A percentile compares a stretch with the other conserved stretches of the same genome.
Conservation (phyloP, 2,888 invertebrate genomes). For the Rhaphigaster nebulosa region DNA sequence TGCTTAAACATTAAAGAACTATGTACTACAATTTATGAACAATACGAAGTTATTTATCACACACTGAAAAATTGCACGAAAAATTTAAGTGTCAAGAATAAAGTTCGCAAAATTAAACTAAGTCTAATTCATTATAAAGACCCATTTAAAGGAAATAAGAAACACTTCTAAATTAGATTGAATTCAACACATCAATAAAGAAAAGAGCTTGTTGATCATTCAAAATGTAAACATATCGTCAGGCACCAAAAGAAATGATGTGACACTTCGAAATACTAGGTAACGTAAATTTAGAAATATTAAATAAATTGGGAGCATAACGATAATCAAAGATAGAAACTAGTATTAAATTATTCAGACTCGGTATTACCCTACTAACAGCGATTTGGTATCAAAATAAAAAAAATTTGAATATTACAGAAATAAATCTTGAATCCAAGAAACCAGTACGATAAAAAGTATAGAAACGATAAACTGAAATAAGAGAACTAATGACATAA, state of each 20-base stretch:
- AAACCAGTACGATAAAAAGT: background rate
- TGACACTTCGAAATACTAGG: slow-evolving; percentile 9
- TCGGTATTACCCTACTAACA: background rate
- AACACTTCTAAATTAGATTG: background rate
- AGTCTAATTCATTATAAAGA: background rate
- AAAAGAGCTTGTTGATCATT: background rate
- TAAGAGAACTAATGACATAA: background rate
- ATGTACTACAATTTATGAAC: slow-evolving; percentile 53
- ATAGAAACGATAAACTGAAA: background rate
- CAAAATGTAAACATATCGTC: slow-evolving; percentile 35
- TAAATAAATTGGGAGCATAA: background rate
- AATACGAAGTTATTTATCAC: slow-evolving; percentile 42
- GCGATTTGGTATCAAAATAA: background rate
- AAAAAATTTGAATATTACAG: background rate
- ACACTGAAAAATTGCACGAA: slow-evolving; percentile 39
- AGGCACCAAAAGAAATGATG: slow-evolving; percentile 33
- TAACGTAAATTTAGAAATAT: background rate
- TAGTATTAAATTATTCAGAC: background rate
- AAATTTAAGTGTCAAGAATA: slow-evolving; percentile 27
- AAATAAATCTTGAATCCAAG: background rate
- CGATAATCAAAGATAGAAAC: background rate
- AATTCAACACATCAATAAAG: slow-evolving; percentile 4
- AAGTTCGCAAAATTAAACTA: background rate
- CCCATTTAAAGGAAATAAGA: background rate
- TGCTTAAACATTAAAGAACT: slow-evolving; percentile 60